Evolutionary conservation across 2,888 invertebrate genomes (phyloP), one percentile per base, ranked within the genome.

Genomic region (Harpalus rubripes): DNA sequence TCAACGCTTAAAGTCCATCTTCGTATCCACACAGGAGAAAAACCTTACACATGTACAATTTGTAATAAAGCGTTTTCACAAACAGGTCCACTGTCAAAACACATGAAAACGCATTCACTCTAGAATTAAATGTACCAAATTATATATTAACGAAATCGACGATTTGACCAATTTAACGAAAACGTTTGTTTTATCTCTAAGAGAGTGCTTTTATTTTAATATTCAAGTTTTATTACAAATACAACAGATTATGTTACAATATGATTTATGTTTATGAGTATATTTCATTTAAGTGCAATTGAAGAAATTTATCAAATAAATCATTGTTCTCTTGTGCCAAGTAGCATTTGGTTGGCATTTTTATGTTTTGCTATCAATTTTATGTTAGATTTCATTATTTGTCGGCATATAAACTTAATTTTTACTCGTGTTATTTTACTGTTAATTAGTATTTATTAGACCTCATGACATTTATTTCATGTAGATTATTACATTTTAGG

Each of bases 1-100:
- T 86, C 85, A n/a, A 86, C 86, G 61, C 83, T 86, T 56, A 85
- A 86, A 72, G 85, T 86, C 10, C 86, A 86, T 26, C 85, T 82
- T 52, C 79, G 86, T 81, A 86, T 86, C 7, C 86, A 86, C 85
- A 86, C 86, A 15, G 86, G 86, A 56, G 80, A 83, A 41, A 85
- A 85, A 58, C 85, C 85, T 7, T 85, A 85, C 16, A 80, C 18
- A n/a, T 85, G 85, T 61, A 58, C 32, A 8, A 59, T 85, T 12
- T 85, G 85, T 56, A 61, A 79, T 16, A 85, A 85, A 80, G 80
- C 80, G 8, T 85, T 85, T 68, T 85, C 85, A n/a, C 85, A 85
- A 72, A 85, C 85, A 18, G 85, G 85, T 16, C 76, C 85, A 10
- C 39, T 85, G 7, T 76, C 76, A 52, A 76, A 80, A 12, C 85